Base-by-base conservation (phyloP, 2,888 invertebrate genomes). In the Xylota segnis region DNA sequence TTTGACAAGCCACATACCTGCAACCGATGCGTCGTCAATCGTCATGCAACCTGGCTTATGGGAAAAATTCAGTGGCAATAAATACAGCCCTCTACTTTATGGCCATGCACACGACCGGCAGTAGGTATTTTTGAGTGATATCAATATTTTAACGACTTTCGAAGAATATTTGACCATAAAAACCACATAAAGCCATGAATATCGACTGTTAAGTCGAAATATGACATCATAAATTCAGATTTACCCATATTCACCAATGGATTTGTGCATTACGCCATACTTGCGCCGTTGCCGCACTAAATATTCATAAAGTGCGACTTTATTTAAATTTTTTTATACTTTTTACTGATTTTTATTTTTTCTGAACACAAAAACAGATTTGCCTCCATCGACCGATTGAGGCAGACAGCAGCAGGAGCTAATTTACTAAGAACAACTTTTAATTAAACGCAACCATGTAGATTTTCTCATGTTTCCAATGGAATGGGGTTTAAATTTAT, bases 171-270 rank as follows among this genome's bases (percentile, higher is more conserved):
- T 61, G 29, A 47, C 29, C 83, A 56, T 83, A 78, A 74, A 78
- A 78, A 54, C 56, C 54, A 12, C 66, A 66, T 78, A 43, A 78
- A 63, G 61, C 56, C 54, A 74, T 78, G 54, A 68, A 61, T 47
- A 47, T 61, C 47, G 66, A 45, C 23, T 56, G 68, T 78, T 74
- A 83, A 83, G 54, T 74, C 63, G 58, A 29, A 45, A 59, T 59
- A 83, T 68, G 72, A 52, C 82, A 70, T 76, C 76, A 76, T 71
- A 76, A 82, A 82, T 82, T 65, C 32, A 32, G 58, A 81, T 40
- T 32, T 32, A 27, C 23, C 14, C 47, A 43, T 68, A 56, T 56
- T 10, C 10, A 63, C 37, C 45, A 29, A 32, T 5, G 56, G 14
- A 10, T 43, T 6, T 54, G 16, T 66, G n/a, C 9, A n/a, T 58